A percentile compares a stretch with the other conserved stretches of the same genome.
These are phyloP conservation scores for Drosophila mojavensis DNA, from an alignment of 1,140 invertebrate species.

Conservation along the genomic window DNA sequence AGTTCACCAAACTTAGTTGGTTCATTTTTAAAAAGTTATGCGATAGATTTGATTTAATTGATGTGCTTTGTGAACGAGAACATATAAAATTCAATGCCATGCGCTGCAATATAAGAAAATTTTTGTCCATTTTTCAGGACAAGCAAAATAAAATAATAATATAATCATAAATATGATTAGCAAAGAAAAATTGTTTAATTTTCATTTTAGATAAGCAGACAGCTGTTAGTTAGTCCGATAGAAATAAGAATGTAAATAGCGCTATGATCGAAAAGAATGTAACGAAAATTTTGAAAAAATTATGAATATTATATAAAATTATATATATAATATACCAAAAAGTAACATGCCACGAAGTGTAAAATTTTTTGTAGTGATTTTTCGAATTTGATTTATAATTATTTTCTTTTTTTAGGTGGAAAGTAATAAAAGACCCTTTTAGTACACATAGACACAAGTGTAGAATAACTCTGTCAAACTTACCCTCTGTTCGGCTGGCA, in stretches of 20 bases:
- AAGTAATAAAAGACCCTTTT: constrained; percentile 27
- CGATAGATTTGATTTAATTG: constrained; percentile 26
- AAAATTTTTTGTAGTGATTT: constrained; percentile 51
- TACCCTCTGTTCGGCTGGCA: constrained; percentile 96
- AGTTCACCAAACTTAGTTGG: constrained; percentile 53
- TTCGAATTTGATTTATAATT: constrained; percentile 27
- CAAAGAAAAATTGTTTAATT: constrained; percentile 47
- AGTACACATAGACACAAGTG: constrained; percentile 16
- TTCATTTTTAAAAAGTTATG: constrained; percentile 46
- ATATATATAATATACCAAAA: constrained; percentile 54
- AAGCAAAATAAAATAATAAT: constrained; percentile 55
- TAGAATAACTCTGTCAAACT: constrained; percentile 85
- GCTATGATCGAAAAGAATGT: constrained; percentile 62
- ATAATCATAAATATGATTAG: constrained; percentile 68
- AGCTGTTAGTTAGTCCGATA: constrained; percentile 64
- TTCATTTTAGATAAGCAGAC: constrained; percentile 50
- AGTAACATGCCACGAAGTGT: constrained; percentile 72
- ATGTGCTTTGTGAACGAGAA: constrained; percentile 52
- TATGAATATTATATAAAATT: constrained; percentile 32
- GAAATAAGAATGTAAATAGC: constrained; percentile 44
- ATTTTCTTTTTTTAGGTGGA: constrained; percentile 31
- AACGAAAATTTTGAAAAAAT: constrained; percentile 49
- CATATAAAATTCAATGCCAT: constrained; percentile 81
- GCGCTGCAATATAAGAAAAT: constrained; percentile 79
- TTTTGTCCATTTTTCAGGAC: constrained; percentile 50